Conservation (phyloP, 2,888 invertebrate species). For the Ernsta delagoae region DNA sequence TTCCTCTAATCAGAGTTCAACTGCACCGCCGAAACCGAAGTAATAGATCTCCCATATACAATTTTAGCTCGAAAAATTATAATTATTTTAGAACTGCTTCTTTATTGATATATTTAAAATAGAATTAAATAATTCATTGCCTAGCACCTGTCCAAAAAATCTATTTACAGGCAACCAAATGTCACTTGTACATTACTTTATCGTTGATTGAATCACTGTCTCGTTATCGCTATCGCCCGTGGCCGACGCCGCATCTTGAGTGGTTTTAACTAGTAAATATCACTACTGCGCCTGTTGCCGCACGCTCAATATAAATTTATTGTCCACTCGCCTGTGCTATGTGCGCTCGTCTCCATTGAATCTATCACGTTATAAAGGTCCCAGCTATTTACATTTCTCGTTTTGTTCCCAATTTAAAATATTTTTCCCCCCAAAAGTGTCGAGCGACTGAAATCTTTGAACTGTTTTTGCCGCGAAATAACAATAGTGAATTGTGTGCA, state of each 20-base stretch:
- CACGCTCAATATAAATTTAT: constrained; percentile 72
- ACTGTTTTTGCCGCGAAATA: constrained; percentile 24
- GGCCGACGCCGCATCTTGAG: constrained; percentile 55
- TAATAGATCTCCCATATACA: no score
- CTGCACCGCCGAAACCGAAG: no score
- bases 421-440: neutral
- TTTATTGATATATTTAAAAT: no score
- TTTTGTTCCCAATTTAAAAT: neutral
- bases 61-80: no score
- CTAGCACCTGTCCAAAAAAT: no score
- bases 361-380: constrained; percentile 35
- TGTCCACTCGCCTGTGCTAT: constrained; percentile 62
- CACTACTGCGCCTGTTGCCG: constrained; percentile 54
- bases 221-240: constrained; percentile 41
- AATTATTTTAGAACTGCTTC: no score
- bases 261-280: constrained; percentile 70
- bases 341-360: constrained; percentile 60
- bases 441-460: constrained; percentile 17
- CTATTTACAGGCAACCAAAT: neutral
- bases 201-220: constrained; percentile 19
- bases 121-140: no score
- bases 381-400: neutral
- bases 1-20: no score
- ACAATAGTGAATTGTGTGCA: constrained; percentile 30
- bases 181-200: constrained; percentile 31